Evolutionary conservation across 1,140 invertebrate genomes (phyloP), one percentile per base, ranked within the genome.

Genomic region (Achatina immaculata): DNA sequence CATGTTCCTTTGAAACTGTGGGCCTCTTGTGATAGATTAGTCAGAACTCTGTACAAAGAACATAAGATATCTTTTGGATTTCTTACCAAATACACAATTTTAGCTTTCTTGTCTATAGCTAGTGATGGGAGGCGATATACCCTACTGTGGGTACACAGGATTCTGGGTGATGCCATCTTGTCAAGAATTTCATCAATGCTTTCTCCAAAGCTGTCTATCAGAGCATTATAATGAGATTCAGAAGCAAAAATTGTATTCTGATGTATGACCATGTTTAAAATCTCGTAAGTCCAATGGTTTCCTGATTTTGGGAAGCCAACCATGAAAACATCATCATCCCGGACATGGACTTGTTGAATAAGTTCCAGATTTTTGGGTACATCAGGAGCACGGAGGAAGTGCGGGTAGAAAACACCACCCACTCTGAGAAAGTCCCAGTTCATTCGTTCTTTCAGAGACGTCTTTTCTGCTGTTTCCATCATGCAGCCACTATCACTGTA

Each of bases 241-340:
- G 16, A 2, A 4, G 7, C 14, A 36, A 34, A 69, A 16, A 34
- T 24, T 4, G 42, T 40, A n/a, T 3, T 40, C 38, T 45, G 38
- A 9, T 6, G 9, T n/a, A 71, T 2, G n/a, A 71, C 40, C 68
- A 71, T 71, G 2, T 3, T 7, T 7, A 71, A 6, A 4, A 71
- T 28, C 36, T 71, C 68, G 24, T 40, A 71, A 2, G 68, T 28
- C 68, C 68, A 71, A 24, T 71, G 68, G 68, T 71, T 71, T 40
- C 68, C 68, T 40, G 68, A 71, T 6, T 38, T 34, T 4, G 68
- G 68, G 21, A 71, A 71, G 2, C 68, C 68, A 21, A 45, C 4
- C 6, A 31, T 45, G 1, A 71, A 1, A 1, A 71, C 68, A 28
- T 71, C 68, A 42, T 71, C 68, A 14, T 3, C 2, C 19, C 68